These are phyloP conservation scores for Brachylomia viminalis DNA, from an alignment of 2,888 invertebrate genomes.

Conservation along the genomic window DNA sequence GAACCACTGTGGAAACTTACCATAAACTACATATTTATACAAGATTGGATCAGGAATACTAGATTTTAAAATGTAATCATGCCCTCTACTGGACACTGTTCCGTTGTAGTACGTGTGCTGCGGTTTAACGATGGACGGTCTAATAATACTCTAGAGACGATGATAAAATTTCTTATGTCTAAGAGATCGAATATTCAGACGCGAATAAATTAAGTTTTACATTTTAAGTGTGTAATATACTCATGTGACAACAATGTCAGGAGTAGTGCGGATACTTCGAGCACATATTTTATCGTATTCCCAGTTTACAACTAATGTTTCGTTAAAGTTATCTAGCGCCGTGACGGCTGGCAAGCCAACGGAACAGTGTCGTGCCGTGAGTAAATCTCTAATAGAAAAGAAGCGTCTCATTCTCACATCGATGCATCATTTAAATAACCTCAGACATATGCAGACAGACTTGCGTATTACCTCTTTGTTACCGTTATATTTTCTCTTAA, in stretches of 20 bases:
- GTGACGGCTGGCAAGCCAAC: constrained; percentile 69
- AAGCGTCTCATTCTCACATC: constrained; percentile 87
- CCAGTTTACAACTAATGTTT: constrained; percentile 44
- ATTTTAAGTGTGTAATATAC: constrained; percentile 45
- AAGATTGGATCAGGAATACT: constrained; percentile 86
- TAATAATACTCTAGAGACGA: constrained; percentile 70
- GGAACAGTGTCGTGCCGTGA: constrained; percentile 76
- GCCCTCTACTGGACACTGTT: constrained; percentile 78
- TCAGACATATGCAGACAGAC: constrained; percentile 76
- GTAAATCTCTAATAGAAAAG: constrained; percentile 81
- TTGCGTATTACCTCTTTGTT: constrained; percentile 71
- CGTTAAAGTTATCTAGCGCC: constrained; percentile 58
- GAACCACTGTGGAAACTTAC: constrained; percentile 84
- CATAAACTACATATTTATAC: constrained; percentile 86
- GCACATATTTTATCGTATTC: constrained; percentile 48
- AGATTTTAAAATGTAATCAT: constrained; percentile 79
- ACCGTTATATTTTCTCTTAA: constrained; percentile 72
- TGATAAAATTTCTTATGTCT: constrained; percentile 74
- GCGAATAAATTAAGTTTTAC: constrained; percentile 60
- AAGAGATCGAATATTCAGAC: constrained; percentile 75
- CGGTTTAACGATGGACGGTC: constrained; percentile 81
- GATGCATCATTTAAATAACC: constrained; percentile 78
- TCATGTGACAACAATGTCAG: constrained; percentile 31
- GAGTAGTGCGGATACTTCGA: constrained; percentile 38
- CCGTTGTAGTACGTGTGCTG: constrained; percentile 74